Base-by-base conservation (phyloP, 2,113 vertebrate species). In the Rhombomys opimus region DNA sequence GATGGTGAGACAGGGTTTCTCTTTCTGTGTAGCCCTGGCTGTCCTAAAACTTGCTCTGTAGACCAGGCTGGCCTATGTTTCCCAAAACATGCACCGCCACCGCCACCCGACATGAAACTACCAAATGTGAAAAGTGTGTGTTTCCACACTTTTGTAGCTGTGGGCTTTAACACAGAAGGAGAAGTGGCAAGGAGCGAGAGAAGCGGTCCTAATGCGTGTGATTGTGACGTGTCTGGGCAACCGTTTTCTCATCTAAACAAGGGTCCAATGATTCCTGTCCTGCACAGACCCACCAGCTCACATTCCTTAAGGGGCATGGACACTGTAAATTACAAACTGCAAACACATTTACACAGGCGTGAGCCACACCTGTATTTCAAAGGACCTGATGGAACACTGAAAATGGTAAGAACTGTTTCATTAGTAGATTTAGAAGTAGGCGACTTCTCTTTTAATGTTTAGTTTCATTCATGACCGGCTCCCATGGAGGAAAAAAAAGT, bases 401-500 rank as follows among this genome's bases (percentile, higher is more conserved):
- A 72, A 73, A 73, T 22, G 18, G 9, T 92, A 38, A 88, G 1
- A 90, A n/a, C 61, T 84, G 6, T 68, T 84, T 67, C 80, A 50
- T 41, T 30, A 41, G 59, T 41, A 87, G 50, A 20, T 84, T 67
- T 80, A 57, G n/a, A 30, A 41, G 59, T 41, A 87, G 50, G 23
- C 65, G 70, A 82, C 25, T 68, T 46, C 30, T 41, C 41, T 25
- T 4, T 25, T 18, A 30, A 13, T 88, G 75, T 85, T 86, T 68
- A 85, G 38, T 68, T n/a, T 93, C 65, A 32, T 20, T 87, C 84
- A 93, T 91, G 13, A 81, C n/a, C 59, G 80, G 85, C 75, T 96
- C 78, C 90, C 15, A 5, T 50, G 80, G 89, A 94, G 89, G 92
- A 38, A 91, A 97, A 46, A 91, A 97, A 94, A 95, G 87, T 46